Evolutionary conservation across 1,140 invertebrate genomes (phyloP).

Genomic region (Eueides isabella): DNA sequence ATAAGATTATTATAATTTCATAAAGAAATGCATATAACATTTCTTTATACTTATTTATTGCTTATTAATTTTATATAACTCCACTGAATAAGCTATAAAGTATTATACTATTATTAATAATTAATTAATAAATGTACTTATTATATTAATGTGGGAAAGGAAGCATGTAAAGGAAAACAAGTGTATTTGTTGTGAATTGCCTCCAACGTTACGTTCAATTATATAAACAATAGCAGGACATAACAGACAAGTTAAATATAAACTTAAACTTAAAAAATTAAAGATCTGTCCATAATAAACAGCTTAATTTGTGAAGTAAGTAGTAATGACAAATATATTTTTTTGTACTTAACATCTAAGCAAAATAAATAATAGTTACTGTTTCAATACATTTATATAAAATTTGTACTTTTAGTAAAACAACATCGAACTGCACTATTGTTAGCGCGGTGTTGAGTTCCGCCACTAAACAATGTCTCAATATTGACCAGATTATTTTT

Average conservation of each 20-base stretch:
- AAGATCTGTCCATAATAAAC: neutral
- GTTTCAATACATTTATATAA: too few species aligned
- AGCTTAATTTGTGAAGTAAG: too few species aligned
- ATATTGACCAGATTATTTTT: too few species aligned
- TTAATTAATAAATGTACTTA: neutral
- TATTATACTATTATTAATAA: constrained; percentile 3
- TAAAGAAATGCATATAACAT: neutral
- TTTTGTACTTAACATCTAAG: too few species aligned
- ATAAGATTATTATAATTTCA: neutral
- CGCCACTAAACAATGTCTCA: too few species aligned
- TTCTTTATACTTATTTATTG: neutral
- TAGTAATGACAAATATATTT: too few species aligned
- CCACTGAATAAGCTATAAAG: neutral
- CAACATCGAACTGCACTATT: too few species aligned
- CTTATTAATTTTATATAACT: neutral
- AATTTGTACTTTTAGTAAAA: too few species aligned
- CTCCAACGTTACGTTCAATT: constrained; percentile 6
- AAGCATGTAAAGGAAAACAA: constrained; percentile 51
- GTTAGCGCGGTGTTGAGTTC: too few species aligned
- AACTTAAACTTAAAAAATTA: neutral
- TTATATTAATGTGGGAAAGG: constrained; percentile 51
- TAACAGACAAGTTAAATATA: neutral
- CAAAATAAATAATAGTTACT: too few species aligned
- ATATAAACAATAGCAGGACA: constrained; percentile 16
- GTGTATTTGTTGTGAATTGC: constrained; percentile 45